Evolutionary conservation across 2,797 vertebrate species (phyloP).

Genomic region (Balearica regulorum): DNA sequence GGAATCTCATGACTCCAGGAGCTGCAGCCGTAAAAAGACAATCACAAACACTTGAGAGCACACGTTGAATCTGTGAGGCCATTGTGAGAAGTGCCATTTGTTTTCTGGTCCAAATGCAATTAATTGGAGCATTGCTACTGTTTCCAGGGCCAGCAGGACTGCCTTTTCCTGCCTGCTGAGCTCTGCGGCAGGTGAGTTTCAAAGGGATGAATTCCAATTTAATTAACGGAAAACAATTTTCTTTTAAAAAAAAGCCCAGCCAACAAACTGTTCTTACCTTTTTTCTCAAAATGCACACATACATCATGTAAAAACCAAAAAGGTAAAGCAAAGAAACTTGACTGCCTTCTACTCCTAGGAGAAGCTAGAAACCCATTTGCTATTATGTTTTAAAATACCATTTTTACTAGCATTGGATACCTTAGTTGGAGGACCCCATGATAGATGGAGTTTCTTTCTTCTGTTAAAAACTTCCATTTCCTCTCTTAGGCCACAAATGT

Average conservation of each 20-base stretch:
- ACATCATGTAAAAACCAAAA: not conserved
- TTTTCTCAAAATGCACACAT: not conserved
- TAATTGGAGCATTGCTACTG: not conserved
- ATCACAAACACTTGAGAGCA: not conserved
- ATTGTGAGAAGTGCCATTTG: not conserved
- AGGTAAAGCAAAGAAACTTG: not conserved
- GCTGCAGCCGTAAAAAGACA: not conserved
- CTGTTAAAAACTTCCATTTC: not conserved
- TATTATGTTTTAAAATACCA: not conserved
- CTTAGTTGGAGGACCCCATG: not conserved
- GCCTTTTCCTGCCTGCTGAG: not conserved
- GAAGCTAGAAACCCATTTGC: not conserved
- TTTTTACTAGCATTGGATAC: not conserved
- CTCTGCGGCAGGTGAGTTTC: slow-evolving; percentile 3
- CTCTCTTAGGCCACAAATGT: not conserved
- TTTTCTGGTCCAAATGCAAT: not conserved
- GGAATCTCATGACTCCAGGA: not conserved
- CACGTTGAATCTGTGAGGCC: not conserved
- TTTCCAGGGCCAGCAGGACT: not conserved
- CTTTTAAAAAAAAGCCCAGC: not conserved
- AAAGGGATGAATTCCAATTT: slow-evolving; percentile 24
- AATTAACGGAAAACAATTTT: not conserved
- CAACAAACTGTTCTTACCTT: not conserved
- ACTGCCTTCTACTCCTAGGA: not conserved
- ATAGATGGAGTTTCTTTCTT: not conserved